These are phyloP conservation scores for Bostrychus sinensis DNA, from an alignment of 2,113 vertebrate genomes.

Conservation along the genomic window DNA sequence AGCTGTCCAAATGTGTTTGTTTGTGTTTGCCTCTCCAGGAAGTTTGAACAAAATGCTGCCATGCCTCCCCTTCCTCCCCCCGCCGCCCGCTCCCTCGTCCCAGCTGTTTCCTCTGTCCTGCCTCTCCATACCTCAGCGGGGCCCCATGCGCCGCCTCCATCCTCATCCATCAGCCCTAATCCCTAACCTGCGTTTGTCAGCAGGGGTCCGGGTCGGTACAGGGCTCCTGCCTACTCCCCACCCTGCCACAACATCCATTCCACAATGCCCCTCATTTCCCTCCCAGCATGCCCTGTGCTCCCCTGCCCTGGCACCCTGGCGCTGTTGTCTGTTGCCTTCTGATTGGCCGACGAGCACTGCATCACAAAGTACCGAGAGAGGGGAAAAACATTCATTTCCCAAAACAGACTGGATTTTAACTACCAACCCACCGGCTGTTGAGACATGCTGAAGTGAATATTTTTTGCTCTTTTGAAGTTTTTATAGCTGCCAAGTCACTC, in stretches of 20 bases:
- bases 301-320: conserved; percentile 49
- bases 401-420: conserved; percentile 50
- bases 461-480: conserved; percentile 59
- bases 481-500: conserved; percentile 61
- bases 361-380: conserved; percentile 13
- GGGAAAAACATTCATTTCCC: conserved; percentile 43
- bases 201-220: conserved; percentile 45
- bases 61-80: conserved; percentile 52
- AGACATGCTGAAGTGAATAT: conserved; percentile 15
- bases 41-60: conserved; percentile 66
- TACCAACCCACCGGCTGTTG: conserved; percentile 41
- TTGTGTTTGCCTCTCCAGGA: conserved; percentile 72
- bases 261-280: conserved; percentile 71
- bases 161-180: conserved; percentile 60
- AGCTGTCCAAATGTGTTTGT: conserved; percentile 65
- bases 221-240: conserved; percentile 50
- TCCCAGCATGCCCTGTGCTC: conserved; percentile 57
- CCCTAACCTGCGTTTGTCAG: conserved; percentile 54
- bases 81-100: conserved; percentile 40
- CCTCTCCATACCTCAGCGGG: conserved; percentile 59
- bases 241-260: conserved; percentile 66
- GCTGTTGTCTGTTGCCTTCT: conserved; percentile 34
- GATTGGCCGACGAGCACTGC: conserved; percentile 36
- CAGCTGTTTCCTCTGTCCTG: conserved; percentile 75
- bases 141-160: conserved; percentile 29